Evolutionary conservation across 2,113 vertebrate genomes (phyloP).

Genomic region (Girardinichthys multiradiatus): DNA sequence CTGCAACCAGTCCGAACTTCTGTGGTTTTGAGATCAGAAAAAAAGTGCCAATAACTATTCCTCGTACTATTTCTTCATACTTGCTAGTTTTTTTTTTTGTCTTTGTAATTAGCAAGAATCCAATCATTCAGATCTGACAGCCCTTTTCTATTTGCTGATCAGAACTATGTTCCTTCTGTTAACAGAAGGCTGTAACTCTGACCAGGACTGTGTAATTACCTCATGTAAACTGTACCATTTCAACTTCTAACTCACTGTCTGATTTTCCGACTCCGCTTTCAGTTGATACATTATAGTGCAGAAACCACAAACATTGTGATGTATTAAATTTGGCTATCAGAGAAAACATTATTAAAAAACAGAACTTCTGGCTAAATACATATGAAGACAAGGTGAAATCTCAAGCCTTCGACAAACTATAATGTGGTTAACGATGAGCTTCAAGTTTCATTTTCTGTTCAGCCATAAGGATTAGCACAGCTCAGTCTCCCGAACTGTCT

Average conservation of each 20-base stretch:
- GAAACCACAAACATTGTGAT: conserved; percentile 28
- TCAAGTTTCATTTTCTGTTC: conserved; percentile 52
- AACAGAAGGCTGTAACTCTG: neutral
- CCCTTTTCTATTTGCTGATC: neutral
- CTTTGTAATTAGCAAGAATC: neutral
- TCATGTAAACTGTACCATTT: neutral
- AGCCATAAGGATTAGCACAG: conserved; percentile 12
- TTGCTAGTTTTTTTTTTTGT: no score
- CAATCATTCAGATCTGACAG: neutral
- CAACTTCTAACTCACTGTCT: neutral
- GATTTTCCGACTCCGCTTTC: conserved; percentile 10
- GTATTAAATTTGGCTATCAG: conserved; percentile 40
- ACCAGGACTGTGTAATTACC: neutral
- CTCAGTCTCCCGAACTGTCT: neutral
- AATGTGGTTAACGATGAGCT: conserved; percentile 8
- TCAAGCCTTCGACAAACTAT: conserved; percentile 30
- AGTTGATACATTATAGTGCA: conserved; percentile 18
- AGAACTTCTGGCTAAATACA: conserved; percentile 11
- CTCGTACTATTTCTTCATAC: no score
- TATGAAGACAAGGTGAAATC: conserved; percentile 46
- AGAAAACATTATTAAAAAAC: conserved; percentile 58
- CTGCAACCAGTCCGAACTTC: no score
- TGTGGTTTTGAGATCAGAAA: no score
- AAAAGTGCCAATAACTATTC: neutral
- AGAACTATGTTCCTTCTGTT: neutral